Percentiles rank a stretch among this genome's conserved stretches.
phyloP scores from a whole-genome alignment of 2,888 invertebrate species.

The Microchrysa polita region DNA sequence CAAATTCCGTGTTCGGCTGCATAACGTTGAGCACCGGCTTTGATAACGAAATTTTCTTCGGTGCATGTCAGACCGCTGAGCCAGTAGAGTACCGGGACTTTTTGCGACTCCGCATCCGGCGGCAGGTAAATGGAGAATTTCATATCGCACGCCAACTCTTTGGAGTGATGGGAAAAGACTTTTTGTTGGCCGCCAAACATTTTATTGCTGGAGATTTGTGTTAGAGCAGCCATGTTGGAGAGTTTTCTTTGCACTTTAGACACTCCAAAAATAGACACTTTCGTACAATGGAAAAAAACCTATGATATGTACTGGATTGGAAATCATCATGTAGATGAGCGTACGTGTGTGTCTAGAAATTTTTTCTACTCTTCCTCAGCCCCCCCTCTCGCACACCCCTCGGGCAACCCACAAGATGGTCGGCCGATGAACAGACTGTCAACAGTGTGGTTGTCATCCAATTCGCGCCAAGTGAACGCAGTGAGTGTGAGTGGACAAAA shows the following conservation, averaged over 20 bases:
- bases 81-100: slow-evolving; percentile 87
- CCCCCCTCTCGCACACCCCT: too few species aligned
- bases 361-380: too few species aligned
- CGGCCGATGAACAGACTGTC: too few species aligned
- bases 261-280: slow-evolving; percentile 26
- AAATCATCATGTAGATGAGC: too few species aligned
- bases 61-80: slow-evolving; percentile 93
- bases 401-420: too few species aligned
- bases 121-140: slow-evolving; percentile 93
- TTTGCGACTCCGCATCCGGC: slow-evolving; percentile 68
- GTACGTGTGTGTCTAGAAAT: too few species aligned
- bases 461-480: too few species aligned
- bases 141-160: slow-evolving; percentile 86
- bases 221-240: slow-evolving; percentile 60
- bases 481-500: too few species aligned
- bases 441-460: too few species aligned
- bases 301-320: too few species aligned
- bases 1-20: slow-evolving; percentile 87
- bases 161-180: slow-evolving; percentile 66
- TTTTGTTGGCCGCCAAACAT: slow-evolving; percentile 87
- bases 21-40: slow-evolving; percentile 92
- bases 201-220: slow-evolving; percentile 74
- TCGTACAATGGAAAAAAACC: slow-evolving; percentile 8
- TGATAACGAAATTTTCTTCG: slow-evolving; percentile 95
- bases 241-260: background rate